Conservation (phyloP, 35 echinoderm and acorn worm genomes). For the Strongylocentrotus purpuratus region DNA sequence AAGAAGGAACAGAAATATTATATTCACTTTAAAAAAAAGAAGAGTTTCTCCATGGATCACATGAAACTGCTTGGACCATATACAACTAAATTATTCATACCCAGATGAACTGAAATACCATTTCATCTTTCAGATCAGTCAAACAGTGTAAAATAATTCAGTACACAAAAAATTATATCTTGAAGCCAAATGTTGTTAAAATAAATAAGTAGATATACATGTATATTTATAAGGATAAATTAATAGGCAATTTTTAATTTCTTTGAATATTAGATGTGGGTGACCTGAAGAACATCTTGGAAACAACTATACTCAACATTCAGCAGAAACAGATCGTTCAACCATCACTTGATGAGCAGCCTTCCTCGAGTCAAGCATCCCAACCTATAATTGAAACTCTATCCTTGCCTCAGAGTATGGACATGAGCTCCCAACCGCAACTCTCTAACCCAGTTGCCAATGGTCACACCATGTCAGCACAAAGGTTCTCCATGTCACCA, state of each 20-base stretch:
- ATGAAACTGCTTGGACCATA: no score
- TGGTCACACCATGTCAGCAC: not conserved
- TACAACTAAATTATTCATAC: no score
- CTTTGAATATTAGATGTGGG: not conserved
- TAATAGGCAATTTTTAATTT: not conserved
- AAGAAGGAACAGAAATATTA: not conserved
- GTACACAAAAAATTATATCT: no score
- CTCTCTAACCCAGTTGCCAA: not conserved
- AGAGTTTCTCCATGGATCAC: no score
- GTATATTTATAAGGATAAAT: no score
- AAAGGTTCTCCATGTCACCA: not conserved
- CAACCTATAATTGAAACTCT: not conserved
- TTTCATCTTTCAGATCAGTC: no score
- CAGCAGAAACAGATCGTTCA: not conserved
- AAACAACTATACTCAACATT: conserved; percentile 21
- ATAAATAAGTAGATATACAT: no score
- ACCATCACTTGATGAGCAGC: not conserved
- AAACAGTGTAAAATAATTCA: no score
- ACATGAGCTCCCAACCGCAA: not conserved
- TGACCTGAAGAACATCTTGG: conserved; percentile 25
- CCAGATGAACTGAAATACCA: no score
- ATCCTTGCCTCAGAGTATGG: not conserved
- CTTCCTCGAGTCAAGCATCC: not conserved
- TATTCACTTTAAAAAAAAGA: no score
- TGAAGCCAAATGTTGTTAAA: no score